Percentiles rank a stretch among this genome's conserved stretches.
Conservation (phyloP, 2,888 invertebrate genomes). For the Leptinotarsa peninsularis region DNA sequence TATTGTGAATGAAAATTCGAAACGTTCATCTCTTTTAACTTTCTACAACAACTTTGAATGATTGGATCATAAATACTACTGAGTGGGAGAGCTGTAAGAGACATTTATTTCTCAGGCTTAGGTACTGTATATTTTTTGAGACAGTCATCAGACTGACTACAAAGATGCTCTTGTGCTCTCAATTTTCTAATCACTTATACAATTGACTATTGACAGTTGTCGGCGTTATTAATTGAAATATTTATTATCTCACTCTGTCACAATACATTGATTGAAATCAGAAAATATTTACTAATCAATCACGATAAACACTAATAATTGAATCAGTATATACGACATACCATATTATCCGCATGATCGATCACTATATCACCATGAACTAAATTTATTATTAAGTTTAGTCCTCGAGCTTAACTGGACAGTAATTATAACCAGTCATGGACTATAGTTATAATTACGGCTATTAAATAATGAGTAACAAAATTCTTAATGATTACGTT, state of each 20-base stretch:
- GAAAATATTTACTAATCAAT: slow-evolving; percentile 20
- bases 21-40: too few species aligned
- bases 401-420: slow-evolving; percentile 12
- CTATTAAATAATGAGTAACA: slow-evolving; percentile 10
- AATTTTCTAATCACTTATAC: background rate
- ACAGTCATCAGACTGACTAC: too few species aligned
- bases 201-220: background rate
- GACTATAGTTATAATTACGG: slow-evolving; percentile 13
- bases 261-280: background rate
- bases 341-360: slow-evolving; percentile 18
- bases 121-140: too few species aligned
- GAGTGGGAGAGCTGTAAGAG: too few species aligned
- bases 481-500: slow-evolving; percentile 11
- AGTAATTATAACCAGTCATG: slow-evolving; percentile 12
- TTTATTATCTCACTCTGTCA: background rate
- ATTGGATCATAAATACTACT: too few species aligned
- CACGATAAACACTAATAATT: slow-evolving; percentile 3
- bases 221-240: background rate
- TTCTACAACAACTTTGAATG: too few species aligned
- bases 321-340: slow-evolving; percentile 7
- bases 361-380: slow-evolving; percentile 18
- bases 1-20: too few species aligned
- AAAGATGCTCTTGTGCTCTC: too few species aligned
- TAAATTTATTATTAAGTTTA: slow-evolving; percentile 12
- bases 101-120: too few species aligned